Evolutionary conservation across 2,888 invertebrate species (phyloP), one percentile per base, ranked within the genome.

Genomic region (Ligdia adustata): DNA sequence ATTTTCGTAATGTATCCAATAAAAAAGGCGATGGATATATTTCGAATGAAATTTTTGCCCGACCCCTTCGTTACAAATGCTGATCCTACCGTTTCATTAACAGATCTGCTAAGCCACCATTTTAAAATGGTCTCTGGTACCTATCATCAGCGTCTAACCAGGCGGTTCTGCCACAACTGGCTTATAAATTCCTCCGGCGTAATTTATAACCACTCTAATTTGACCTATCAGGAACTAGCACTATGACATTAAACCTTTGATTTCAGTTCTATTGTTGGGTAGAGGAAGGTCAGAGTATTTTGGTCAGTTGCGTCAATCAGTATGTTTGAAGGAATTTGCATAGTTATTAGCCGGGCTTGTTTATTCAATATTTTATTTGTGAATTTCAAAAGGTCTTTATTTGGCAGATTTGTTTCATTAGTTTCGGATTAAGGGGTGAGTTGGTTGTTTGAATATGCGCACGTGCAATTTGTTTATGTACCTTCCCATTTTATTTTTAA

Each of bases 291-390:
- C 31, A 6, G 33, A 15, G 31, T 15, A 31, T 33, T 22, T 22
- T 35, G 39, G 44, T 22, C 12, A n/a, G 13, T n/a, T n/a, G 3
- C 20, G 51, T 28, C 43, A 27, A 49, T 54, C 56, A 47, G 54
- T 47, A 66, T 72, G 76, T 79, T 79, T 75, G 70, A 60, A 55
- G 54, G 65, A 74, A 84, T 87, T 85, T 81, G 79, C 82, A 85
- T 85, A 75, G 74, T 80, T 80, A 79, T 79, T 77, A 72, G 69
- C 58, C 56, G 61, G 62, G 58, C 59, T 1, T 76, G 70, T 76
- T 75, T 76, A 66, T 65, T 64, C 68, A 62, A 64, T 60, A 55
- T 56, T 69, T 64, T 71, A 70, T 72, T 73, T 69, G 64, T 27
- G 59, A 64, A 57, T 63, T 63, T 37, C 14, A 44, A 43, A 40